These are phyloP conservation scores for Scrobipalpa atriplicella DNA, from an alignment of 2,888 invertebrate genomes.

Conservation along the genomic window DNA sequence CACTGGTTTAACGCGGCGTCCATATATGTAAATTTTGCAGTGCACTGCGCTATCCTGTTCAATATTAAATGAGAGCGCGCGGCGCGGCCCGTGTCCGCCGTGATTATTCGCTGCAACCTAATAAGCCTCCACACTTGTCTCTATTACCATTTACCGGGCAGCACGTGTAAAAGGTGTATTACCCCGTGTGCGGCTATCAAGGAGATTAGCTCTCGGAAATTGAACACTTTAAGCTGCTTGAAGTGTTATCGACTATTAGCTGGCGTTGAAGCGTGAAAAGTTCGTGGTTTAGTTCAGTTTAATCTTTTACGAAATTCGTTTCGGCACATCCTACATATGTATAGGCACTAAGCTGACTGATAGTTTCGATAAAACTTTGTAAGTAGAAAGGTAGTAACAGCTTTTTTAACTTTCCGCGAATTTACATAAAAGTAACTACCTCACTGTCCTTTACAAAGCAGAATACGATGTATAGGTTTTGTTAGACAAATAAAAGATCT, in stretches of 20 bases:
- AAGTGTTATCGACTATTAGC: background rate
- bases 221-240: conserved; percentile 5
- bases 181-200: background rate
- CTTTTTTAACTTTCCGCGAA: background rate
- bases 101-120: conserved; percentile 55
- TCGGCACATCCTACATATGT: no score
- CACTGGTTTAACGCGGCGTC: conserved; percentile 39
- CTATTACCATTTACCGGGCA: conserved; percentile 41
- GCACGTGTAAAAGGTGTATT: background rate
- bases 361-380: no score
- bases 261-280: background rate
- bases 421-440: no score
- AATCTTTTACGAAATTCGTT: no score
- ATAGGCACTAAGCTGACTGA: no score
- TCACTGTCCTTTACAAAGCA: no score
- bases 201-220: background rate
- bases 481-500: conserved; percentile 1
- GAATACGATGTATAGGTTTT: background rate
- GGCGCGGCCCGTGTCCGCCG: conserved; percentile 48
- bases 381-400: background rate
- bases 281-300: background rate
- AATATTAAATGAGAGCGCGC: conserved; percentile 67
- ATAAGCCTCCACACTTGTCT: conserved; percentile 53
- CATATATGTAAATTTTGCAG: conserved; percentile 41
- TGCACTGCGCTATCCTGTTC: conserved; percentile 57